Evolutionary conservation across 1,140 invertebrate genomes (phyloP), one percentile per base, ranked within the genome.

Genomic region (Nasonia vitripennis): DNA sequence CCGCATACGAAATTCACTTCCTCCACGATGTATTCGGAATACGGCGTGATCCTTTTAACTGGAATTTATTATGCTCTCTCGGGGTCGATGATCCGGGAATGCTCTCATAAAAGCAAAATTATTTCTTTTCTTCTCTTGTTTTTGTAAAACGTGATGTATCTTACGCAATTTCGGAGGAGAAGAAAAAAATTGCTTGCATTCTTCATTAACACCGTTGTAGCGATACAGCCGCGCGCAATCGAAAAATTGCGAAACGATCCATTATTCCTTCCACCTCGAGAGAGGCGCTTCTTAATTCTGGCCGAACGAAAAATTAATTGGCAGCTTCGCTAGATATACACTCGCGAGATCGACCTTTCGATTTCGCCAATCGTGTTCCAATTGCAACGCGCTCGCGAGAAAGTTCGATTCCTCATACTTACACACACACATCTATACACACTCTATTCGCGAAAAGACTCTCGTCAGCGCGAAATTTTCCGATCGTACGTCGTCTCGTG

Each of bases 1-100:
- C 73, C 71, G 80, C 74, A 62, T 83, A 77, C 81, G 31, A 77
- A 77, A 83, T 83, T 68, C 45, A 20, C 55, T 74, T 83, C 73
- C 73, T 62, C 48, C 12, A 5, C 2, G 20, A 34, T 27, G n/a
- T 75, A 74, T 41, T 82, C 71, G 70, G 51, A 75, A 82, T 82
- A 20, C 27, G 81, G 2, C 23, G 34, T 37, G 62, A 79, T 79
- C 55, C 34, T 23, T 37, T n/a, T 45, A 14, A 41, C 17, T 14
- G 23, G 70, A 27, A 82, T 51, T 74, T 73, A 23, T 27, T 27
- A 45, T 45, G 9, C 10, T 9, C 1, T 9, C 41, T 45, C 34
- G 51, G 20, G 81, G 55, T 83, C 81, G 75, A 75, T 51, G 81
- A 45, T 45, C 81, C 1, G 11, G 20, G 71, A 45, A 45, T 11